Base-by-base conservation (phyloP, 2,113 vertebrate species). In the Pipra filicauda region DNA sequence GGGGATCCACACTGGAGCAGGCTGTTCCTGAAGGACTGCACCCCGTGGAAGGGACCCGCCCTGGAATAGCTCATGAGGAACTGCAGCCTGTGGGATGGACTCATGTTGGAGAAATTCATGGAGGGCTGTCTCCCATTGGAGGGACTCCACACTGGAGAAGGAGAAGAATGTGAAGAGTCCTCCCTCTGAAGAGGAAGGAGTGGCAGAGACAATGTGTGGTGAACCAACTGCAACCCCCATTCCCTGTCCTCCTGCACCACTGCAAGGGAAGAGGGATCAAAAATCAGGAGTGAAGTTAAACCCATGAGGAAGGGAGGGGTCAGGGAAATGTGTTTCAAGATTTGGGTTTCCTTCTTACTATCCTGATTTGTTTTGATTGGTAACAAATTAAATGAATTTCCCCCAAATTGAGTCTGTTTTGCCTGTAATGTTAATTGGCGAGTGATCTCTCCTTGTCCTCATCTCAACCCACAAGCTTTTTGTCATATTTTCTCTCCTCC, bases 31-130 rank as follows among this genome's bases (percentile, higher is more conserved):
- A 59, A n/a, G 19, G 44, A 59, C 41, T 49, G 8, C 14, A 49
- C 23, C 62, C 62, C 3, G 6, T 30, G 35, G 13, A 62, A n/a
- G 12, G 33, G 7, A 28, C 24, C 8, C 2, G 1, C 2, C 0
- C 20, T 18, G 52, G 21, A 67, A 43, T 1, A 8, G 18, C 15
- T 78, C 2, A 1, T 52, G 24, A 61, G 37, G 24, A 87, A 17
- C 31, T 33, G 12, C 8, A 24, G 31, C 30, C 35, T 33, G 31
- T 46, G 19, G 15, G 67, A 74, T 37, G 1, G 33, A 52, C 15
- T 51, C 21, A 5, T 1, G 0, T 5, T 51, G 33, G 33, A 39
- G 35, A 55, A 71, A 12, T n/a, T 55, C 10, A 2, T 13, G 17
- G n/a, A 76, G 20, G 31, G 6, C 23, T 51, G 7, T 51, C 4